Conservation (phyloP, 2,797 vertebrate genomes). For the Arrhamphus sclerolepis region DNA sequence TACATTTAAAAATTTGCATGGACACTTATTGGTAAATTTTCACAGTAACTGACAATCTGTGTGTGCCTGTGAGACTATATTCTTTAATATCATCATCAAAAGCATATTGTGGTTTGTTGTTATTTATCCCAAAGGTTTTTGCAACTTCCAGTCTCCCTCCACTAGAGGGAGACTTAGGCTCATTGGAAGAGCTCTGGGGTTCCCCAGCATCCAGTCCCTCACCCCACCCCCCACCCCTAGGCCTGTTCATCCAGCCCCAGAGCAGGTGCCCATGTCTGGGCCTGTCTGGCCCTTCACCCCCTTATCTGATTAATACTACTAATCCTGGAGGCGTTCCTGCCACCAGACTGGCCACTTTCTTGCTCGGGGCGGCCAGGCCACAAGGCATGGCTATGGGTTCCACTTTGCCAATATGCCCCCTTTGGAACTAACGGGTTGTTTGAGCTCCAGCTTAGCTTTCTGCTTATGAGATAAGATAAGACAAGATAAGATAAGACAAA, state of each 20-base stretch:
- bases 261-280: slow-evolving; percentile 80
- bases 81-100: too few species aligned
- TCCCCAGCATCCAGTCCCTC: slow-evolving; percentile 42
- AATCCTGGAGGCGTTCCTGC: slow-evolving; percentile 88
- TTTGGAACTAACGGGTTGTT: slow-evolving; percentile 63
- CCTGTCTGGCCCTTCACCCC: slow-evolving; percentile 72
- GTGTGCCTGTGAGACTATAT: too few species aligned
- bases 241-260: slow-evolving; percentile 58
- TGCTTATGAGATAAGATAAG: too few species aligned
- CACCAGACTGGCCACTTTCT: slow-evolving; percentile 81
- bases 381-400: slow-evolving; percentile 59
- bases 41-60: too few species aligned
- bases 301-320: slow-evolving; percentile 92
- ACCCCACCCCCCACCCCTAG: neutral
- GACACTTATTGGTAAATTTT: too few species aligned
- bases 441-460: slow-evolving; percentile 71
- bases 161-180: slow-evolving; percentile 91
- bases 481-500: too few species aligned
- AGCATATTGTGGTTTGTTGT: too few species aligned
- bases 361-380: slow-evolving; percentile 67
- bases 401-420: slow-evolving; percentile 60
- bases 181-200: slow-evolving; percentile 61
- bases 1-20: too few species aligned
- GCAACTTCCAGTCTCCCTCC: slow-evolving; percentile 48
- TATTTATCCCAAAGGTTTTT: too few species aligned